Evolutionary conservation across 2,888 invertebrate genomes (phyloP).

Genomic region (Spodoptera exigua): DNA sequence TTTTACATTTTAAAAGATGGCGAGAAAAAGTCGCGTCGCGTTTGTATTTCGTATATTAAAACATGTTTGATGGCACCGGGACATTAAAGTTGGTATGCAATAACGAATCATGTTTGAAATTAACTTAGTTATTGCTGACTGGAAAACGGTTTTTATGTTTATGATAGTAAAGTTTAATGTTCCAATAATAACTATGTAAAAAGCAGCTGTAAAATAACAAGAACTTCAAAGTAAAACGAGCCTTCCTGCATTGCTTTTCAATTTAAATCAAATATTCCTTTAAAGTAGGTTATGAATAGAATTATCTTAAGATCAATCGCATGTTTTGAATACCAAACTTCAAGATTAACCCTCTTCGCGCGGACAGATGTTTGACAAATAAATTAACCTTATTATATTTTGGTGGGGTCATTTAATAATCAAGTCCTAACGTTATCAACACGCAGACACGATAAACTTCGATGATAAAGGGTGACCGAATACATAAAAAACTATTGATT

Average conservation of each 20-base stretch:
- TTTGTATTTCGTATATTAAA: slow-evolving; percentile 4
- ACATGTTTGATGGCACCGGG: no score
- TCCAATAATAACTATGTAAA: background rate
- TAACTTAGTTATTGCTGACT: no score
- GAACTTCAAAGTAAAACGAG: slow-evolving; percentile 13
- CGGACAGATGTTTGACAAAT: slow-evolving; percentile 40
- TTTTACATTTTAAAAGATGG: slow-evolving; percentile 21
- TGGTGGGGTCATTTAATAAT: slow-evolving; percentile 72
- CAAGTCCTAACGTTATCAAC: slow-evolving; percentile 82
- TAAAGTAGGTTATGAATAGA: slow-evolving; percentile 53
- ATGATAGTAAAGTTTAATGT: background rate
- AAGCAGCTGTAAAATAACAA: slow-evolving; percentile 11
- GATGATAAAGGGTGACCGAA: slow-evolving; percentile 75
- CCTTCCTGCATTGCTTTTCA: slow-evolving; percentile 23
- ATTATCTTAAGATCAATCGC: slow-evolving; percentile 50
- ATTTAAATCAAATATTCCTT: slow-evolving; percentile 30
- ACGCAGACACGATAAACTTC: slow-evolving; percentile 77
- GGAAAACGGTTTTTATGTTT: background rate
- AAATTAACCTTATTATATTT: slow-evolving; percentile 65
- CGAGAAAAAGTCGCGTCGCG: slow-evolving; percentile 5
- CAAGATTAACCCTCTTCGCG: slow-evolving; percentile 42
- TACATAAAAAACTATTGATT: slow-evolving; percentile 82
- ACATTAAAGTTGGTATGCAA: no score
- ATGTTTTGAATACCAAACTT: slow-evolving; percentile 48
- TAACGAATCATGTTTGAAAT: no score